Evolutionary conservation across 2,797 vertebrate species (phyloP).

Genomic region (Alca torda): DNA sequence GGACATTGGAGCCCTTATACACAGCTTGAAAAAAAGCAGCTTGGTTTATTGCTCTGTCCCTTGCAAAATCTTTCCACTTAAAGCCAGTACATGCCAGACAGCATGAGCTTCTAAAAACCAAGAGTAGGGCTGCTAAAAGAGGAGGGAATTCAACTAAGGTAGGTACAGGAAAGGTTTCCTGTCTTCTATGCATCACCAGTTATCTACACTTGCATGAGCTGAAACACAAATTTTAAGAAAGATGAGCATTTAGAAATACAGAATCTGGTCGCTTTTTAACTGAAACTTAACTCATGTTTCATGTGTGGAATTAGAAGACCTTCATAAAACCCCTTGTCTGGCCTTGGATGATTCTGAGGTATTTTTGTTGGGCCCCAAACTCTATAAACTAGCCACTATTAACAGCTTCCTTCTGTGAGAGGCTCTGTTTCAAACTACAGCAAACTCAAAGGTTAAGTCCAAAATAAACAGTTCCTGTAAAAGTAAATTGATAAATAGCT

Average conservation of each 20-base stretch:
- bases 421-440: slow-evolving; percentile 45
- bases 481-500: slow-evolving; percentile 64
- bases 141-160: neutral
- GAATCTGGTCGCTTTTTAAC: neutral
- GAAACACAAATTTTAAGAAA: slow-evolving; percentile 11
- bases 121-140: neutral
- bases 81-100: neutral
- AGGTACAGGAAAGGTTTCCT: neutral
- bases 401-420: slow-evolving; percentile 61
- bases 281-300: neutral
- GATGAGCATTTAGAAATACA: slow-evolving; percentile 1
- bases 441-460: slow-evolving; percentile 53
- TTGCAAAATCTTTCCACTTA: slow-evolving; percentile 8
- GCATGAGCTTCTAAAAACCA: neutral
- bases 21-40: neutral
- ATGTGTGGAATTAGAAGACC: slow-evolving; percentile 16
- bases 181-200: neutral
- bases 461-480: slow-evolving; percentile 64
- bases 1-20: neutral
- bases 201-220: neutral
- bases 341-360: slow-evolving; percentile 55
- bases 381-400: slow-evolving; percentile 61
- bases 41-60: neutral
- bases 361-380: slow-evolving; percentile 67
- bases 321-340: slow-evolving; percentile 47